Percentiles rank a stretch among this genome's conserved stretches.
Conservation (phyloP, 2,888 invertebrate genomes). For the Euzetes globulus region DNA sequence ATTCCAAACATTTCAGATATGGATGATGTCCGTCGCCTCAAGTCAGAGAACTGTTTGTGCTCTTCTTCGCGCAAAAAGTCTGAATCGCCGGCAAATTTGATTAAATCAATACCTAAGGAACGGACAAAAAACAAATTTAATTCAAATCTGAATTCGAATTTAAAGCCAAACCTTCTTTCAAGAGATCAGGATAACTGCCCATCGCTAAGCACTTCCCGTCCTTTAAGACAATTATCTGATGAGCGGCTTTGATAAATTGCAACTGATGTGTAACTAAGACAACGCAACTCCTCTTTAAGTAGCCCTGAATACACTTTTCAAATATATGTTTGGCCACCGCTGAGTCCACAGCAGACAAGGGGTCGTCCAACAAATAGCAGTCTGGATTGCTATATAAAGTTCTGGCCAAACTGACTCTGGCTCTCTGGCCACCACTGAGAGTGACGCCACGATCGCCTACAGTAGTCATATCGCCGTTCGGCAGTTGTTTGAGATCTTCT, state of each 20-base stretch:
- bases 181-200: conserved; percentile 40
- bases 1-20: background rate
- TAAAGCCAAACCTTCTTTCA: conserved; percentile 35
- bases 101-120: conserved; percentile 11
- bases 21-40: background rate
- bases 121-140: too few relatives aligned
- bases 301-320: conserved; percentile 46
- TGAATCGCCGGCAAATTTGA: background rate
- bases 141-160: too few relatives aligned
- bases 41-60: background rate
- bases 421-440: conserved; percentile 54
- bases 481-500: conserved; percentile 50
- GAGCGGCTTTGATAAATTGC: conserved; percentile 50
- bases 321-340: conserved; percentile 50
- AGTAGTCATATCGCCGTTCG: conserved; percentile 51
- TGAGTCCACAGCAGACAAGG: conserved; percentile 49
- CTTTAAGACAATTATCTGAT: conserved; percentile 49
- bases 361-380: conserved; percentile 52
- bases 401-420: conserved; percentile 52
- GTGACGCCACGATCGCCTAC: conserved; percentile 56
- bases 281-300: conserved; percentile 46
- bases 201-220: conserved; percentile 43
- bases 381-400: conserved; percentile 47
- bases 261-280: conserved; percentile 54
- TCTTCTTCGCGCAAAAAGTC: conserved; percentile 9